Evolutionary conservation across 2,888 invertebrate genomes (phyloP).

Genomic region (Xanthorhoe spadicearia): DNA sequence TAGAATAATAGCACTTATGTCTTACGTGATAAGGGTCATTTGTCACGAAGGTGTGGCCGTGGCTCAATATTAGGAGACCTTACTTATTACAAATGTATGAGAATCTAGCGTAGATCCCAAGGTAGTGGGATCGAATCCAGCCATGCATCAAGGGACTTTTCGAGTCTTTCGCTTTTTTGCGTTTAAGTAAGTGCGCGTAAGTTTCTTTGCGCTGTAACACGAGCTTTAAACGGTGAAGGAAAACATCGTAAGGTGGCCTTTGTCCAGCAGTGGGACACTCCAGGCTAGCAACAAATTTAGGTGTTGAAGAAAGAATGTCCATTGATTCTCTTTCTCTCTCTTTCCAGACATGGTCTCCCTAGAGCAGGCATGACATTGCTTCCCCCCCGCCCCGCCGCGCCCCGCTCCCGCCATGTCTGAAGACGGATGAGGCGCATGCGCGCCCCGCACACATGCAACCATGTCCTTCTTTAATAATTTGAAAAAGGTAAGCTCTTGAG

Average conservation of each 20-base stretch:
- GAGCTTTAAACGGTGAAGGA: too few relatives aligned
- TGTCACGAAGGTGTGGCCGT: not conserved
- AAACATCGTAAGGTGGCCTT: too few relatives aligned
- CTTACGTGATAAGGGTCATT: not conserved
- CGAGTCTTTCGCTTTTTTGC: too few relatives aligned
- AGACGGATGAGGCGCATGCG: conserved; percentile 73
- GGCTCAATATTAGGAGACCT: not conserved
- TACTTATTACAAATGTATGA: too few relatives aligned
- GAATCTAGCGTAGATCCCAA: too few relatives aligned
- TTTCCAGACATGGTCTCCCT: conserved; percentile 58
- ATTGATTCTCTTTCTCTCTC: conserved; percentile 7
- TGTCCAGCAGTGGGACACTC: too few relatives aligned
- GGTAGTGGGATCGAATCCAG: too few relatives aligned
- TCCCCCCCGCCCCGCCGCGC: conserved; percentile 37
- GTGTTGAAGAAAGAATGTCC: not conserved
- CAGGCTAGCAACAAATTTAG: too few relatives aligned
- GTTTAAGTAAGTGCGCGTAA: too few relatives aligned
- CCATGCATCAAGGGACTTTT: too few relatives aligned
- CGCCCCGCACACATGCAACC: conserved; percentile 63
- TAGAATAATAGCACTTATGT: conserved; percentile 15
- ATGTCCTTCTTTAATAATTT: conserved; percentile 97
- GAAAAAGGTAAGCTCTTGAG: conserved; percentile 89
- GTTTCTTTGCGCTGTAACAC: too few relatives aligned
- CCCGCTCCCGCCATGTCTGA: conserved; percentile 63
- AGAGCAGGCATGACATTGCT: conserved; percentile 37